Evolutionary conservation across 2,888 invertebrate species (phyloP).

Genomic region (Acleris literana): DNA sequence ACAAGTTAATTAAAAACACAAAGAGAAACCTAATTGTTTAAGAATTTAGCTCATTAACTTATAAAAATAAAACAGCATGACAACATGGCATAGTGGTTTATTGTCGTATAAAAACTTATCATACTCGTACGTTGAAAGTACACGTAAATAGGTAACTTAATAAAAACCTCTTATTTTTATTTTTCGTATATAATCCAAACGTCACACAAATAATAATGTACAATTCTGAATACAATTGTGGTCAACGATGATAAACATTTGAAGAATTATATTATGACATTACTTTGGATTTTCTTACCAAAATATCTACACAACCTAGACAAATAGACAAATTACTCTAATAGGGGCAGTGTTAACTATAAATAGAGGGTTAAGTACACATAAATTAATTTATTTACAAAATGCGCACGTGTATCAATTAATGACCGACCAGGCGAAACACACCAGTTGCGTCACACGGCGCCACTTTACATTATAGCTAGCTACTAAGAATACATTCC

Average conservation of each 20-base stretch:
- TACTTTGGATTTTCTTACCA: slow-evolving; percentile 65
- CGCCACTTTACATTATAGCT: background rate
- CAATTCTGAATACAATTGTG: slow-evolving; percentile 2
- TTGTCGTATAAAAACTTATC: slow-evolving; percentile 54
- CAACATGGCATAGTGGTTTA: slow-evolving; percentile 74
- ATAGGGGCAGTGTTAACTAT: slow-evolving; percentile 25
- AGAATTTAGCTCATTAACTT: background rate
- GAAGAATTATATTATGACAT: slow-evolving; percentile 66
- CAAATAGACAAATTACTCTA: slow-evolving; percentile 5
- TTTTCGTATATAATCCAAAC: slow-evolving; percentile 10
- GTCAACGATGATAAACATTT: slow-evolving; percentile 12
- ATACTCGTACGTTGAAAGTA: slow-evolving; percentile 50
- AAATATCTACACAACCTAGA: slow-evolving; percentile 21
- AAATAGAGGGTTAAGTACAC: slow-evolving; percentile 24
- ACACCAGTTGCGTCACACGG: no score
- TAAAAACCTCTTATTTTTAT: slow-evolving; percentile 15
- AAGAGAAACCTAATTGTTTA: no score
- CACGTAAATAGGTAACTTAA: slow-evolving; percentile 39
- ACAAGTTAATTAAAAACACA: no score
- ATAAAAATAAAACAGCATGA: slow-evolving; percentile 37
- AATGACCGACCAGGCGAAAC: slow-evolving; percentile 1
- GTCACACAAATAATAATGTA: slow-evolving; percentile 12
- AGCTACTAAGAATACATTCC: background rate
- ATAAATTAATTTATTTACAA: slow-evolving; percentile 37
- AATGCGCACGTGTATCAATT: slow-evolving; percentile 24